Base-by-base conservation (phyloP, 2,888 invertebrate species). In the Macrosoma leucophasiata region DNA sequence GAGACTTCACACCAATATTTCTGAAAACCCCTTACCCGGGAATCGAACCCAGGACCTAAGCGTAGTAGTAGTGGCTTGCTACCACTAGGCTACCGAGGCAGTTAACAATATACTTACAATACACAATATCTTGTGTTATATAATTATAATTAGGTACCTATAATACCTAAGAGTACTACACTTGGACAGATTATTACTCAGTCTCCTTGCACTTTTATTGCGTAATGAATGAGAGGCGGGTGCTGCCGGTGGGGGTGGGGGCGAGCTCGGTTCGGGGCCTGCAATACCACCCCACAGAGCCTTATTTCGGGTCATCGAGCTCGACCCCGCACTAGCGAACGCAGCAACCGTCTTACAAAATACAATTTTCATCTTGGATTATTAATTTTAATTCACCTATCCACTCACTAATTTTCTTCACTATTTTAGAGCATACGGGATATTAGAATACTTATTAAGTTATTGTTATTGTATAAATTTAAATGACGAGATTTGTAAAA, bases 291-390 rank as follows among this genome's bases (percentile, higher is more conserved):
- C 72, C 68, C 66, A n/a, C 67, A 50, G 66, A 72, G 73, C 78
- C 76, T 81, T 79, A 82, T 81, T 82, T 81, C 77, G 82, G 81
- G 79, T 81, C 82, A 79, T 79, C 79, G 82, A 76, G 82, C 79
- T 66, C 74, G 69, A 63, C 65, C 65, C 57, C 69, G 58, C 71
- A 62, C 62, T 60, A 58, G 51, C 59, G 61, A 72, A 75, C 73
- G 75, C 72, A 71, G 69, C 57, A 68, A 66, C 62, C 69, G 65
- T 71, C 77, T 72, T 65, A 69, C 67, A 72, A 72, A 76, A 74
- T 71, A 62, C 62, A 71, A 65, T 69, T 74, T 75, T 74, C 74
- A 69, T 71, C 74, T 72, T 68, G 58, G 59, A 64, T 71, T 71
- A 74, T 67, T 69, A 70, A 72, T 72, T 71, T 69, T 62, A 69